phyloP scores from a whole-genome alignment of 1,140 invertebrate genomes.

The Subanguina moxae region DNA sequence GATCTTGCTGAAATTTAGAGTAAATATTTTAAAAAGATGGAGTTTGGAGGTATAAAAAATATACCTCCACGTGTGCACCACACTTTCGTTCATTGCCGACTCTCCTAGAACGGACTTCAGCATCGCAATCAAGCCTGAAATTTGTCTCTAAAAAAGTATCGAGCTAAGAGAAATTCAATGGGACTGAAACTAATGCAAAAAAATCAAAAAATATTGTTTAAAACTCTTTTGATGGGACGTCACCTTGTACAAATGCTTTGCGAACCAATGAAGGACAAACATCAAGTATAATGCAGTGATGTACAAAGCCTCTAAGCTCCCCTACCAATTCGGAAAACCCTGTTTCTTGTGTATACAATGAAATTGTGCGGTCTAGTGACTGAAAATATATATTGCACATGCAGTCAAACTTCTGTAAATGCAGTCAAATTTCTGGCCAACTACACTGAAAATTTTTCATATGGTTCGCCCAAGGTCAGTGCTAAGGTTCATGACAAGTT shows the following conservation, averaged over 20 bases:
- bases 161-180: too few species aligned
- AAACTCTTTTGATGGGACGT: too few species aligned
- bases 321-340: background rate
- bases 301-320: background rate
- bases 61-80: conserved; percentile 7
- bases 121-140: background rate
- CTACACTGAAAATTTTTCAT: too few species aligned
- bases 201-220: too few species aligned
- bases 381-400: background rate
- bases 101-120: background rate
- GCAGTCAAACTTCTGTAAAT: background rate
- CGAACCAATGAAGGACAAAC: conserved; percentile 1
- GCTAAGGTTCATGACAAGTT: too few species aligned
- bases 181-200: background rate
- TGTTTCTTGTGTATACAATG: background rate
- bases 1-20: background rate
- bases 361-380: background rate
- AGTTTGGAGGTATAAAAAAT: too few species aligned
- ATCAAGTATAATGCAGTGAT: background rate
- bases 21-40: too few species aligned
- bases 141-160: background rate
- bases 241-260: background rate
- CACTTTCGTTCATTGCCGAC: conserved; percentile 8
- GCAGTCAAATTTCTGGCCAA: too few species aligned
- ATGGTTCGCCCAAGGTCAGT: too few species aligned